Conservation (phyloP, 2,888 invertebrate genomes). For the Onthophagus sagittarius region DNA sequence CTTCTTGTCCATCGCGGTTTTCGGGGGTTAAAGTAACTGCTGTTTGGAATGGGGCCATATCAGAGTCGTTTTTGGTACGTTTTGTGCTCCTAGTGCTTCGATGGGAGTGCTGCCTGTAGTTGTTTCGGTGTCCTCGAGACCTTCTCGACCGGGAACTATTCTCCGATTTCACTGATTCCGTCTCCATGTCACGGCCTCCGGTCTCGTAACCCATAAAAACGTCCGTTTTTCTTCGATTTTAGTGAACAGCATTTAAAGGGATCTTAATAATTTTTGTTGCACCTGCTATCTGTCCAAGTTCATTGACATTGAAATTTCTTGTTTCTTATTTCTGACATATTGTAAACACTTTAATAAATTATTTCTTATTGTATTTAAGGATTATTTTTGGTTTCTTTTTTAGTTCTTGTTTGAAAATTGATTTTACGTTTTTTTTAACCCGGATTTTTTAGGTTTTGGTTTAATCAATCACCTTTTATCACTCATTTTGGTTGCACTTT, state of each 20-base stretch:
- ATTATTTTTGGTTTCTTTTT: not conserved
- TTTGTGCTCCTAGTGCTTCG: conserved; percentile 66
- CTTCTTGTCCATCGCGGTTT: conserved; percentile 80
- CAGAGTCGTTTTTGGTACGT: conserved; percentile 56
- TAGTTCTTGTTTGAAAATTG: not conserved
- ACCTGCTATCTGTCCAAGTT: not conserved
- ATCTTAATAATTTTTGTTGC: not conserved
- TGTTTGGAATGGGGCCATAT: conserved; percentile 85
- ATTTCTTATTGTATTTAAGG: not conserved
- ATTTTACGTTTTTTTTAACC: not conserved
- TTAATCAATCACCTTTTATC: not conserved
- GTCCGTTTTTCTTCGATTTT: not conserved
- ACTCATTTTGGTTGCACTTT: too few relatives aligned
- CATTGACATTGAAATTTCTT: not conserved
- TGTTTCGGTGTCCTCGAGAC: conserved; percentile 59
- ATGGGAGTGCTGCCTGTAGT: conserved; percentile 63
- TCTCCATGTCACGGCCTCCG: conserved; percentile 70
- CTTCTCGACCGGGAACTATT: conserved; percentile 78
- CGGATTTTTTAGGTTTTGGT: not conserved
- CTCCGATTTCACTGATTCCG: conserved; percentile 90
- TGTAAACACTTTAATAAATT: not conserved
- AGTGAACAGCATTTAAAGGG: not conserved
- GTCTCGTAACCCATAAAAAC: conserved; percentile 50
- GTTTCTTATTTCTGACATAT: not conserved
- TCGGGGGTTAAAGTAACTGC: conserved; percentile 78